A percentile compares a stretch with the other conserved stretches of the same genome.
phyloP scores from a whole-genome alignment of 2,888 invertebrate genomes.

The Sipha maydis region DNA sequence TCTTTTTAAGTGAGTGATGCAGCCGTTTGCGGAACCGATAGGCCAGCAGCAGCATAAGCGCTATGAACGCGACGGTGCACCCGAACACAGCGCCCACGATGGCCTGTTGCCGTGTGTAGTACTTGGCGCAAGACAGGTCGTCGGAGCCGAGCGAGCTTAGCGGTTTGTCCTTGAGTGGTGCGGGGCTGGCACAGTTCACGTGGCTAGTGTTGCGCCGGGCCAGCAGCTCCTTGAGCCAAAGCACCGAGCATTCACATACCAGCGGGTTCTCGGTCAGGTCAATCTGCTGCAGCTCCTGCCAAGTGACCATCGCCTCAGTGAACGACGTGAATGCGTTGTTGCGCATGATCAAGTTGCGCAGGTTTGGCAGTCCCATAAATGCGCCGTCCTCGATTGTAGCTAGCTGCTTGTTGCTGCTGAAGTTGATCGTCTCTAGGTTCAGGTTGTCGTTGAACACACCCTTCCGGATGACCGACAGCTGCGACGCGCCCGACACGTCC shows the following conservation, averaged over 20 bases:
- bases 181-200: constrained; percentile 80
- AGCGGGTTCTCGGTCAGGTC: constrained; percentile 87
- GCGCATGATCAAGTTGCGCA: constrained; percentile 79
- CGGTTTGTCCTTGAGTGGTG: constrained; percentile 77
- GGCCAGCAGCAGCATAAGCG: constrained; percentile 77
- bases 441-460: constrained; percentile 84
- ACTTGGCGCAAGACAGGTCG: constrained; percentile 83
- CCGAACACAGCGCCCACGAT: constrained; percentile 82
- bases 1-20: constrained; percentile 83
- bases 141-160: constrained; percentile 78
- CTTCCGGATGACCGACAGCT: constrained; percentile 78
- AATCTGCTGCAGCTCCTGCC: constrained; percentile 79
- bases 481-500: constrained; percentile 82
- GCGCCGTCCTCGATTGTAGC: constrained; percentile 80
- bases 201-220: constrained; percentile 75
- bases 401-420: constrained; percentile 82
- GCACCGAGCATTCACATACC: constrained; percentile 80
- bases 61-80: constrained; percentile 77
- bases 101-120: constrained; percentile 82
- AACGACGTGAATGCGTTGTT: constrained; percentile 82
- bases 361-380: constrained; percentile 80
- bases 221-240: constrained; percentile 82
- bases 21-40: constrained; percentile 84
- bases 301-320: constrained; percentile 82
- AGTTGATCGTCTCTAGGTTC: constrained; percentile 80